Evolutionary conservation across 2,797 vertebrate species (phyloP).

Genomic region (Clarias fuscus): DNA sequence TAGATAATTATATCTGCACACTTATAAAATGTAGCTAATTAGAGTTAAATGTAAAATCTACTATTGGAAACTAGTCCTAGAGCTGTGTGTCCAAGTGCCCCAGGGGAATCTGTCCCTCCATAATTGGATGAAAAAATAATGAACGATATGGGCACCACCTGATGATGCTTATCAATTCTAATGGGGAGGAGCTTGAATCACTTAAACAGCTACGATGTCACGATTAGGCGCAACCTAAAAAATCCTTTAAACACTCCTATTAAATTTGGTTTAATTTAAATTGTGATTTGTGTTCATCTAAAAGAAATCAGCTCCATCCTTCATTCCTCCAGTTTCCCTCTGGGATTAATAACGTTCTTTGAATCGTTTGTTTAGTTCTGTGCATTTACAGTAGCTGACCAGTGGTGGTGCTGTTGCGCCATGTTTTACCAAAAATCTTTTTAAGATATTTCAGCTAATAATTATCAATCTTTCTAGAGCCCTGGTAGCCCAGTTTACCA

Average conservation of each 20-base stretch:
- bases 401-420: neutral
- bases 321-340: neutral
- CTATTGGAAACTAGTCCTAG: neutral
- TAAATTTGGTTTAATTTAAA: neutral
- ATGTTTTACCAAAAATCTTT: no score
- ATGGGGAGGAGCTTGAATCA: neutral
- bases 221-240: neutral
- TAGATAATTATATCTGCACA: neutral
- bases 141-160: neutral
- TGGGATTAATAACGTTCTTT: no score
- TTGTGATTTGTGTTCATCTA: neutral
- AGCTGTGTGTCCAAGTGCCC: neutral
- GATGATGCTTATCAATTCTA: neutral
- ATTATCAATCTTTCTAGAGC: neutral
- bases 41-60: neutral
- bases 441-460: neutral
- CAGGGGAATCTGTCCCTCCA: neutral
- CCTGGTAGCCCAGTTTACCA: neutral
- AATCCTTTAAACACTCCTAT: neutral
- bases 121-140: neutral
- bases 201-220: neutral
- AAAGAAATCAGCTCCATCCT: constrained; percentile 10
- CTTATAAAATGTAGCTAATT: neutral
- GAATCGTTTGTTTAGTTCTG: neutral
- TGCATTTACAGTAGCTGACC: neutral